Evolutionary conservation across 2,113 vertebrate species (phyloP).

Genomic region (Himantopus leucocephalus): DNA sequence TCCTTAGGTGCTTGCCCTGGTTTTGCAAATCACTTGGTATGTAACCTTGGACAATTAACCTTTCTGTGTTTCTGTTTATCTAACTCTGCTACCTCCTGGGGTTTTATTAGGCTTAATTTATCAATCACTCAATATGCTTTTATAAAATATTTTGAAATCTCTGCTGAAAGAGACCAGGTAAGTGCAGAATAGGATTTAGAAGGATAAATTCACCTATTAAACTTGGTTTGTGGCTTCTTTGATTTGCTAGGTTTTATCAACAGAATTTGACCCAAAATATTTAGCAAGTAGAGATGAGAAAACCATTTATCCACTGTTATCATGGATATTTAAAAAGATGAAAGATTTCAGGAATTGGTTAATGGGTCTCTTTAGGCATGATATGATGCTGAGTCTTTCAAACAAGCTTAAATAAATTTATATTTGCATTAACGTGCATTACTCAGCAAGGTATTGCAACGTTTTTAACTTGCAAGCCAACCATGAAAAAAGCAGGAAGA

Average conservation of each 20-base stretch:
- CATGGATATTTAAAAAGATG: neutral
- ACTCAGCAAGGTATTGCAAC: neutral
- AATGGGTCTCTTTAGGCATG: neutral
- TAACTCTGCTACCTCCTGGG: neutral
- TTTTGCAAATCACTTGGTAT: conserved; percentile 29
- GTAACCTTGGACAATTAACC: conserved; percentile 31
- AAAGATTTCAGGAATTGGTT: neutral
- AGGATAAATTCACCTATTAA: neutral
- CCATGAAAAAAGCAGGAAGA: neutral
- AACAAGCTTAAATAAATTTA: neutral
- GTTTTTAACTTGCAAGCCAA: neutral
- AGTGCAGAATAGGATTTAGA: neutral
- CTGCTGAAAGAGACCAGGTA: neutral
- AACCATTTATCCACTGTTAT: neutral
- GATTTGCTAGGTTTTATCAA: neutral
- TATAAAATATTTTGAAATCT: conserved; percentile 3
- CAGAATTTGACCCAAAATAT: neutral
- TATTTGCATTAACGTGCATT: neutral
- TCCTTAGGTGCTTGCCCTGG: neutral
- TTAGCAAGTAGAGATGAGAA: neutral
- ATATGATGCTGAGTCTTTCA: neutral
- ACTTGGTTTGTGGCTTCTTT: neutral
- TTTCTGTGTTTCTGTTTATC: conserved; percentile 29
- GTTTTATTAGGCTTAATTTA: conserved; percentile 4
- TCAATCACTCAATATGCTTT: neutral